Percentiles rank a stretch among this genome's conserved stretches.
Evolutionary conservation across 2,888 invertebrate genomes (phyloP).

Genomic region (Volucella inanis): DNA sequence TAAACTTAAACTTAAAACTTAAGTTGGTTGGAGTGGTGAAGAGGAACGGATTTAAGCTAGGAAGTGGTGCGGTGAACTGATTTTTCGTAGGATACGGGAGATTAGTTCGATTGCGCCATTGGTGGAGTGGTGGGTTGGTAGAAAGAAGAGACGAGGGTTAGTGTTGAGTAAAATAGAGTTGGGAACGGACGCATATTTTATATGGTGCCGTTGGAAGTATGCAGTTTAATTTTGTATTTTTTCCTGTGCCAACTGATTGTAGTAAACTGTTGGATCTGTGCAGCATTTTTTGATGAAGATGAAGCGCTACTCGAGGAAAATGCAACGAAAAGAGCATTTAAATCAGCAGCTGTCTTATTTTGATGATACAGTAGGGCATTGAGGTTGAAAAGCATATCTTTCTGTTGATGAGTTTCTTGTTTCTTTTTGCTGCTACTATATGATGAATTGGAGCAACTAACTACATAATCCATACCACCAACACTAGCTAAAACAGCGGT

Average conservation of each 20-base stretch:
- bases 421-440: constrained; percentile 69
- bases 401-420: constrained; percentile 76
- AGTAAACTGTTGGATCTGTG: constrained; percentile 80
- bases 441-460: constrained; percentile 43
- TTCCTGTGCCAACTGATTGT: constrained; percentile 82
- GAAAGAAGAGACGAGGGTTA: too few species aligned
- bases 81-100: too few species aligned
- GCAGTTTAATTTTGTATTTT: constrained; percentile 84
- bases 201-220: constrained; percentile 83
- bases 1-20: too few species aligned
- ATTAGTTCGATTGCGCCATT: too few species aligned
- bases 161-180: too few species aligned
- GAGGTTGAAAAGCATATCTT: constrained; percentile 81
- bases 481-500: constrained; percentile 80
- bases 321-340: constrained; percentile 81
- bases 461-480: constrained; percentile 71
- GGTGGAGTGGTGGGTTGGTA: too few species aligned
- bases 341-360: constrained; percentile 81
- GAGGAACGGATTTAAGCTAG: too few species aligned
- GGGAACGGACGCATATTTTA: too few species aligned
- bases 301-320: constrained; percentile 77
- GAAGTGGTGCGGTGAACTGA: too few species aligned
- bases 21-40: too few species aligned
- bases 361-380: constrained; percentile 81
- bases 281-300: constrained; percentile 75